Evolutionary conservation across 2,113 vertebrate species (phyloP).

Genomic region (Channa maculata): DNA sequence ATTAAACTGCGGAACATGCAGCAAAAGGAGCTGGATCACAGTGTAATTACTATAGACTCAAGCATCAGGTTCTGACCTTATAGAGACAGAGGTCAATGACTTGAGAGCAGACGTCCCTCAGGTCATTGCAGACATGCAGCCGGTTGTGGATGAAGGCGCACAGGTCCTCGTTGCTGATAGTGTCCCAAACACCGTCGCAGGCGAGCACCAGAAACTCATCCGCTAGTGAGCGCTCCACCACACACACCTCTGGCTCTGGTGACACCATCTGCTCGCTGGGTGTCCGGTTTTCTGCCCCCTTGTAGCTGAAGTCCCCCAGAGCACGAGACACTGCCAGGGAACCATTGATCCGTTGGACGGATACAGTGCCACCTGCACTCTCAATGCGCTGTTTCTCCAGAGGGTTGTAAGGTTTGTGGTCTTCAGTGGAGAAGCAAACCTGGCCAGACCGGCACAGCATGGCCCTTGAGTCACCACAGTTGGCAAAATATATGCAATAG

Average conservation of each 20-base stretch:
- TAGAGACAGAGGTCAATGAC: conserved; percentile 88
- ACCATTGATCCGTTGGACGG: conserved; percentile 84
- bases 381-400: conserved; percentile 87
- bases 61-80: conserved; percentile 80
- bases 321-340: conserved; percentile 88
- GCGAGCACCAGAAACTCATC: conserved; percentile 89
- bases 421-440: conserved; percentile 86
- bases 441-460: conserved; percentile 82
- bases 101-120: conserved; percentile 85
- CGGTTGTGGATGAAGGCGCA: conserved; percentile 84
- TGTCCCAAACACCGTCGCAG: conserved; percentile 89
- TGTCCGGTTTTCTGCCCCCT: conserved; percentile 82
- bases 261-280: conserved; percentile 86
- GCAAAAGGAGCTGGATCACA: background rate
- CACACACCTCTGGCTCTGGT: conserved; percentile 86
- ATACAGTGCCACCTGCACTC: conserved; percentile 84
- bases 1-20: conserved; percentile 3
- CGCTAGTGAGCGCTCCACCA: conserved; percentile 77
- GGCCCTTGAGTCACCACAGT: conserved; percentile 87
- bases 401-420: conserved; percentile 86
- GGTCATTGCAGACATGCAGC: conserved; percentile 82
- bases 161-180: conserved; percentile 83
- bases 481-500: conserved; percentile 85
- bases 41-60: background rate
- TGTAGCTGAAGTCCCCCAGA: conserved; percentile 88